Base-by-base conservation (phyloP, 2,113 vertebrate species). In the Hirundichthys speculiger region DNA sequence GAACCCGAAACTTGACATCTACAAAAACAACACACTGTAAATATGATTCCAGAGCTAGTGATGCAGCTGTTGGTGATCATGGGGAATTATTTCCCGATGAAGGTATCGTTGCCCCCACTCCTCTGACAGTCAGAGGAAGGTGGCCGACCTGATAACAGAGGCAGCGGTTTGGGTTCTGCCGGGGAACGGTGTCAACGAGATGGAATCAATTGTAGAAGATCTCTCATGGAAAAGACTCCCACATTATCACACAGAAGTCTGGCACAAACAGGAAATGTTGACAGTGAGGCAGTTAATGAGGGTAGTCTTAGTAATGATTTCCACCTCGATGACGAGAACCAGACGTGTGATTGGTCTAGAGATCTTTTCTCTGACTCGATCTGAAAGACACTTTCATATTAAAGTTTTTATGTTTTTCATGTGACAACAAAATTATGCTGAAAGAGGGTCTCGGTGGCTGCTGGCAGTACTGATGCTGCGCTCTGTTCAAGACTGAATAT, bases 281-380 rank as follows among this genome's bases (percentile, higher is more conserved):
- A 15, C 22, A 34, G 30, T 4, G 50, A 55, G 14, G 16, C 24
- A 10, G 58, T 10, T 47, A 10, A 21, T 13, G 47, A 64, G 7
- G 30, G 9, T 3, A 27, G 5, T 40, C 20, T 56, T 16, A 16
- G 64, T 13, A 24, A 41, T 11, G 25, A 20, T 63, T 14, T 24
- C 14, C 12, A 13, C 20, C 10, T 15, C 9, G 19, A 54, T 10
- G 51, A 75, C 16, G 56, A 43, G 16, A 77, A 63, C 18, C 49
- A 75, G 51, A 41, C 49, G 3, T 86, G 63, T 75, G 76, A 90
- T 67, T 90, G 77, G 76, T 90, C 88, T 1, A 80, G 77, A 86
- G 88, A 90, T 78, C 65, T 91, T 15, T 91, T 91, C 55, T 77
- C 87, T 18, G 84, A 91, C 64, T 87, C 76, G 0, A 1, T 64